phyloP scores from a whole-genome alignment of 2,113 vertebrate species.

The Callorhinus ursinus region DNA sequence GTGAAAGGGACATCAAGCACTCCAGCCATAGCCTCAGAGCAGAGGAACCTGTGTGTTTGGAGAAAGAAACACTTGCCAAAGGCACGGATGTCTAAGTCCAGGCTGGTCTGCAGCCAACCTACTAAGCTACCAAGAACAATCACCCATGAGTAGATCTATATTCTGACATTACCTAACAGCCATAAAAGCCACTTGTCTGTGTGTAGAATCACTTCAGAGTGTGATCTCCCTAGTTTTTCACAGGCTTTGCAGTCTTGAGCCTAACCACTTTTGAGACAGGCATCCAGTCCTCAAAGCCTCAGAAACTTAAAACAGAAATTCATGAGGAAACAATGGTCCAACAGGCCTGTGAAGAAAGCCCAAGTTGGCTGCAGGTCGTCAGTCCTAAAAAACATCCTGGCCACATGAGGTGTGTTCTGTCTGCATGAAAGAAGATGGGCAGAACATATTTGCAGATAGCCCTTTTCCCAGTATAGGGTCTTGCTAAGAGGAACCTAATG shows the following conservation, averaged over 20 bases:
- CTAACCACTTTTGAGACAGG: neutral
- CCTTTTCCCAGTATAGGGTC: neutral
- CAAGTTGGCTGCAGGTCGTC: neutral
- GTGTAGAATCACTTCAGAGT: neutral
- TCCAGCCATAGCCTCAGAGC: neutral
- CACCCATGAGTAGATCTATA: neutral
- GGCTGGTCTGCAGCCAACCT: neutral
- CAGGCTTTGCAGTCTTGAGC: neutral
- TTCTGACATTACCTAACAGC: neutral
- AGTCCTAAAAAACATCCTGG: neutral
- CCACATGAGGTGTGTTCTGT: neutral
- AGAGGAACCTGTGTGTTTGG: neutral
- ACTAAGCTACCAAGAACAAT: neutral
- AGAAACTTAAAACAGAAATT: constrained; percentile 44
- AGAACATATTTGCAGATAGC: neutral
- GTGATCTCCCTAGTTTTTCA: constrained; percentile 1
- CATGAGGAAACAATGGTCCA: neutral
- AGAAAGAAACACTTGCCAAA: neutral
- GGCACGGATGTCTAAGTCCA: neutral
- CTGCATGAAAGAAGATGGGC: neutral
- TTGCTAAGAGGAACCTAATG: neutral
- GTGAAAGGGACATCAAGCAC: neutral
- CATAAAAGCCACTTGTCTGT: neutral
- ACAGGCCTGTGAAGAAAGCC: neutral
- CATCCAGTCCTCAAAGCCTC: neutral